A percentile compares a stretch with the other conserved stretches of the same genome.
Conservation (phyloP, 1,140 invertebrate genomes). For the Pantala flavescens region DNA sequence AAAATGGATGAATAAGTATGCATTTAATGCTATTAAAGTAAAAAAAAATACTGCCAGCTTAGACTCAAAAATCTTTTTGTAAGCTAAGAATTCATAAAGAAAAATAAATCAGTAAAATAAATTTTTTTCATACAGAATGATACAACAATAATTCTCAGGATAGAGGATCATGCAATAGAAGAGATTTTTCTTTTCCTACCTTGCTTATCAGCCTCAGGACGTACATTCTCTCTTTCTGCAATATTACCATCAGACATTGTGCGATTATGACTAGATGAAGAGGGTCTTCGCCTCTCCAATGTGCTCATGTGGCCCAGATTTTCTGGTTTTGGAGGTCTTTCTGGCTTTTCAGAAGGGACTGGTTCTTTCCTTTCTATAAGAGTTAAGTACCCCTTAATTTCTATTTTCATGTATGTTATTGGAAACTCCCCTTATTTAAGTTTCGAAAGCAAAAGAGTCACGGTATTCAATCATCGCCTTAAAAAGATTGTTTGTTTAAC, state of each 20-base stretch:
- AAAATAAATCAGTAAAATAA: no score
- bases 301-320: slow-evolving; percentile 18
- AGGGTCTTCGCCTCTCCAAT: neutral
- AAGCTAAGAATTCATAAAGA: no score
- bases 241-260: slow-evolving; percentile 15
- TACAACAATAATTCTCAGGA: no score
- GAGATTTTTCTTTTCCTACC: neutral
- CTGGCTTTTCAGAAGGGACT: slow-evolving; percentile 31
- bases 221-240: neutral
- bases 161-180: neutral
- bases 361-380: neutral
- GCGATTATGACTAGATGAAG: slow-evolving; percentile 12
- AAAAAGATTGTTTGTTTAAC: no score
- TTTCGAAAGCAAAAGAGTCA: no score
- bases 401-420: neutral
- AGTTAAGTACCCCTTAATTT: neutral
- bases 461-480: no score
- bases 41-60: no score
- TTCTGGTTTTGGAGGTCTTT: slow-evolving; percentile 36
- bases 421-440: no score
- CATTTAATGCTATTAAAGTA: no score
- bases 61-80: no score
- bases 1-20: no score
- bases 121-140: no score
- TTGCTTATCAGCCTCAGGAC: neutral